Percentiles rank a stretch among this genome's conserved stretches.
phyloP scores from a whole-genome alignment of 2,113 vertebrate species.

The Corythoichthys intestinalis region DNA sequence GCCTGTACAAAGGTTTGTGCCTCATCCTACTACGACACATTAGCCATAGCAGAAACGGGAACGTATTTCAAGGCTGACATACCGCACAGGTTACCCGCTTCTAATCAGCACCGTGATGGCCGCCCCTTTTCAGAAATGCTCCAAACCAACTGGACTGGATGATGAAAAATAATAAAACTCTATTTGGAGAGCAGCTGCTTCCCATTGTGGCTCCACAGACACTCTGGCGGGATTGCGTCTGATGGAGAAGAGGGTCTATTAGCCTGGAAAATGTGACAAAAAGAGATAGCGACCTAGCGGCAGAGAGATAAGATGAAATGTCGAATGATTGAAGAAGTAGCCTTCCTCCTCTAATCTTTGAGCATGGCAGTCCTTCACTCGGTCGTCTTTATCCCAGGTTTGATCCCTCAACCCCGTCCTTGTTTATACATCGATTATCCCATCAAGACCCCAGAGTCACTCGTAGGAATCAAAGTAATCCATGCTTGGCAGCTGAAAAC shows the following conservation, averaged over 20 bases:
- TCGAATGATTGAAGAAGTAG: conserved; percentile 29
- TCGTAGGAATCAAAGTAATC: conserved; percentile 38
- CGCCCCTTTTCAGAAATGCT: conserved; percentile 7
- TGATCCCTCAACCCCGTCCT: conserved; percentile 45
- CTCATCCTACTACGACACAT: neutral
- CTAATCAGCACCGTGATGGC: conserved; percentile 35
- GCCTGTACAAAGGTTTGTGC: conserved; percentile 46
- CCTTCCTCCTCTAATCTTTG: conserved; percentile 42
- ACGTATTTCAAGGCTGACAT: conserved; percentile 44
- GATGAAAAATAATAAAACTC: conserved; percentile 27
- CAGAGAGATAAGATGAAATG: conserved; percentile 39
- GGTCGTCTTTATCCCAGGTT: conserved; percentile 39
- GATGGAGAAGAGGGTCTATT: conserved; percentile 1
- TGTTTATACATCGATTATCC: conserved; percentile 58
- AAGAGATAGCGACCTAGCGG: conserved; percentile 4
- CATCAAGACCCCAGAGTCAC: conserved; percentile 20
- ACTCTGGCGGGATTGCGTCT: conserved; percentile 16
- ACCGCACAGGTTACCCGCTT: conserved; percentile 29
- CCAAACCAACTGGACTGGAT: conserved; percentile 17
- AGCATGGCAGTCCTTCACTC: conserved; percentile 26
- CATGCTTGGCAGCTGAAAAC: conserved; percentile 9
- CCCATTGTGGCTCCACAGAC: conserved; percentile 4
- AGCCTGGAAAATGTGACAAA: conserved; percentile 18
- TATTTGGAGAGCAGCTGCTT: conserved; percentile 21
- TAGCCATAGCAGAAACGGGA: conserved; percentile 8